Evolutionary conservation across 2,888 invertebrate genomes (phyloP), one percentile per base, ranked within the genome.

Genomic region (Cryptocheilus praepositus): DNA sequence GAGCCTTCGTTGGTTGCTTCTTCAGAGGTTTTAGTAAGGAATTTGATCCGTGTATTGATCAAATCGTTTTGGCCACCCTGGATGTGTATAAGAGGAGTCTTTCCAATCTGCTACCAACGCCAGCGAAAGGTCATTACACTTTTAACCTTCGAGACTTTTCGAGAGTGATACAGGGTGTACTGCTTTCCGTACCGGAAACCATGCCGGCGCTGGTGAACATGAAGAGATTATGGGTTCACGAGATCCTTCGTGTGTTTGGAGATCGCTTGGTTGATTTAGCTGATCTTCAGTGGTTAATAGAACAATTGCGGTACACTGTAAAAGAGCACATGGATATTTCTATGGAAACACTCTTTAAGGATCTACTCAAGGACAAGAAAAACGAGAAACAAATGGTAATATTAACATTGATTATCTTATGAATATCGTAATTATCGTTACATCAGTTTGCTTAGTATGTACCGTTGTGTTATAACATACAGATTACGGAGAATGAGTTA

Each of bases 101-200:
- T 60, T 82, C 91, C n/a, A 94, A 94, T 89, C 91, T 98, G 65
- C 89, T 98, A 56, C 98, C 98, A 0, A 98, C 97, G 0, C 98
- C 98, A 0, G 92, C 95, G 0, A 98, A 98, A 86, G 96, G 96
- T 0, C 98, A 98, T 89, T 98, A 98, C 87, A 92, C 97, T 7
- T 98, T 98, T 89, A 98, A 98, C 89, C 91, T 98, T 77, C 92
- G 98, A 77, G 98, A 98, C 88, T 98, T 98, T 88, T 95, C 97
- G 0, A 92, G 97, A 83, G 98, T 98, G 13, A 95, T 98, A 82
- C 92, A 95, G 90, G 98, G 98, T 8, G 95, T 98, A 0, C 89
- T 98, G 5, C 89, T 98, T 0, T 98, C 98, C 0, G 96, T 96
- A 3, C 98, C 98, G 0, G 97, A 97, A 90, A 96, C 96, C 3